Percentiles rank a stretch among this genome's conserved stretches.
phyloP scores from a whole-genome alignment of 2,113 vertebrate species.

The Canis aureus region DNA sequence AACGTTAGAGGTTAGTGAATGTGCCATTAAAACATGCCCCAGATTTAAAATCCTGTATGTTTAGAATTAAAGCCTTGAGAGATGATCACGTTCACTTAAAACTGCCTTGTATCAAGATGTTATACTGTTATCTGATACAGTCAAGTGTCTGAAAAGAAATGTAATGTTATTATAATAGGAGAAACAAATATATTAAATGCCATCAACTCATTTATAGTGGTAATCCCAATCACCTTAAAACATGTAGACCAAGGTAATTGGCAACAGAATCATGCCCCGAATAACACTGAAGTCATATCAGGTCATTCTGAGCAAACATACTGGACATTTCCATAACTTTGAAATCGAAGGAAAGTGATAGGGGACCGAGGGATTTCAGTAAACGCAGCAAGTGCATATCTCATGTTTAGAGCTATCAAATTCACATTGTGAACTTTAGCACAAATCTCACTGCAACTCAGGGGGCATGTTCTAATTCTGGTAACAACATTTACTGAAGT shows the following conservation, averaged over 20 bases:
- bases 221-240: conserved; percentile 63
- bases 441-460: conserved; percentile 74
- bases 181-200: neutral
- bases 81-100: conserved; percentile 16
- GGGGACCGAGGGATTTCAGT: conserved; percentile 74
- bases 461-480: conserved; percentile 67
- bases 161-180: conserved; percentile 1
- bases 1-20: conserved; percentile 34
- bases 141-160: conserved; percentile 39
- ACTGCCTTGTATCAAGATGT: conserved; percentile 5
- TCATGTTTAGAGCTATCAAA: conserved; percentile 78
- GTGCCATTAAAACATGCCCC: neutral
- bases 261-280: conserved; percentile 50
- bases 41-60: neutral
- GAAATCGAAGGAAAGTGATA: conserved; percentile 78
- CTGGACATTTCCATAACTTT: conserved; percentile 71
- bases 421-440: conserved; percentile 77
- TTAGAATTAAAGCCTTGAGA: conserved; percentile 23
- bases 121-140: conserved; percentile 28
- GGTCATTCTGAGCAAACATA: conserved; percentile 72
- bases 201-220: conserved; percentile 57
- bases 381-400: conserved; percentile 69
- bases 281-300: conserved; percentile 74
- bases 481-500: conserved; percentile 55
- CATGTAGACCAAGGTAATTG: conserved; percentile 48